phyloP scores from a whole-genome alignment of 2,113 vertebrate genomes.

The Diphyllodes magnificus region DNA sequence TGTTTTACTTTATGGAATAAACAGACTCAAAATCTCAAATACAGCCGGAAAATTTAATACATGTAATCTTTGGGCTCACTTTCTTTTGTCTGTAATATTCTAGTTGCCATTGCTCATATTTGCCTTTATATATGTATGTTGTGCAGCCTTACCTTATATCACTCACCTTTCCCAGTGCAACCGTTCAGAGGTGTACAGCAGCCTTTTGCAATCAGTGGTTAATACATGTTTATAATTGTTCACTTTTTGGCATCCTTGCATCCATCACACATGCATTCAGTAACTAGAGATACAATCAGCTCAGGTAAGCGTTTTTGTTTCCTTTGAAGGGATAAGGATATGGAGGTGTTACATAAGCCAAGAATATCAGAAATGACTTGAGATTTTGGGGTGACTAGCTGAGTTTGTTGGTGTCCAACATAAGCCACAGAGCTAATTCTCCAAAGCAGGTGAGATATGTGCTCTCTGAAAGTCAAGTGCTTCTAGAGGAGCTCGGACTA shows the following conservation, averaged over 20 bases:
- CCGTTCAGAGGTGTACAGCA: neutral
- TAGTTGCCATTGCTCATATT: neutral
- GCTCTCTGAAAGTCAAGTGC: neutral
- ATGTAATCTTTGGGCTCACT: neutral
- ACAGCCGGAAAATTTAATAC: neutral
- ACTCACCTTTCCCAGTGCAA: neutral
- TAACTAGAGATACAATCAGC: neutral
- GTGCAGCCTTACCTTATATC: neutral
- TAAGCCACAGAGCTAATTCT: neutral
- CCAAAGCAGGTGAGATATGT: neutral
- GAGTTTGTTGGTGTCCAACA: neutral
- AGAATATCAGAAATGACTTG: neutral
- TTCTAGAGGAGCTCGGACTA: neutral
- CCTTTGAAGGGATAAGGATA: neutral
- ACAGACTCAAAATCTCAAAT: neutral
- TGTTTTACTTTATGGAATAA: neutral
- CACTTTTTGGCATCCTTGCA: neutral
- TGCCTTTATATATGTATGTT: neutral
- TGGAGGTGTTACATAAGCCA: neutral
- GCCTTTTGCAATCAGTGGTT: neutral
- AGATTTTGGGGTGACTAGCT: neutral
- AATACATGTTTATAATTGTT: accelerated
- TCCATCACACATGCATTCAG: neutral
- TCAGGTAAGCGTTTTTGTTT: neutral
- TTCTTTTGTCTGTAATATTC: neutral